These are phyloP conservation scores for Penaeus indicus DNA, from an alignment of 1,140 invertebrate species.

Conservation along the genomic window DNA sequence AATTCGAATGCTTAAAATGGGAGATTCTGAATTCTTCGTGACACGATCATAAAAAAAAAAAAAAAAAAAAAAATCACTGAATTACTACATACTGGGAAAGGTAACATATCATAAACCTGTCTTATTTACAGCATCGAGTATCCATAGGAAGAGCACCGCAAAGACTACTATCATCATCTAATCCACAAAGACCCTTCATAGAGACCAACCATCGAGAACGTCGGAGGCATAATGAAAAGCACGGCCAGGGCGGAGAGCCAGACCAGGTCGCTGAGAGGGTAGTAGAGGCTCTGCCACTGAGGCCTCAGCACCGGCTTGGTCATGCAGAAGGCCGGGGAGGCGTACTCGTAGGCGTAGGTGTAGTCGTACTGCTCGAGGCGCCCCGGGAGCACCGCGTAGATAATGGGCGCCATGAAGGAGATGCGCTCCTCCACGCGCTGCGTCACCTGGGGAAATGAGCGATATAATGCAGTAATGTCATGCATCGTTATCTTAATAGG, in stretches of 20 bases:
- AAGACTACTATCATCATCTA: too few species aligned
- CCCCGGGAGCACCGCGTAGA: background rate
- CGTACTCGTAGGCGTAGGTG: background rate
- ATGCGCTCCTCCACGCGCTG: constrained; percentile 9
- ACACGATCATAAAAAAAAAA: too few species aligned
- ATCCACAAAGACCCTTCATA: too few species aligned
- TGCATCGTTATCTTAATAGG: background rate
- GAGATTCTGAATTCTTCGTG: too few species aligned
- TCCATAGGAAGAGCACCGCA: too few species aligned
- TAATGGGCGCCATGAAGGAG: background rate
- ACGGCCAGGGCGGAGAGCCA: background rate
- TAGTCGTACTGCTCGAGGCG: background rate
- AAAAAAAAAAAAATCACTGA: too few species aligned
- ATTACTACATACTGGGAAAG: too few species aligned
- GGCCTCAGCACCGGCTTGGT: background rate
- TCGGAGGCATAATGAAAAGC: too few species aligned
- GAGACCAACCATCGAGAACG: too few species aligned
- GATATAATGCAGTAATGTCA: background rate
- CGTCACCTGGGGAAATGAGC: background rate
- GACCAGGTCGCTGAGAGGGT: background rate
- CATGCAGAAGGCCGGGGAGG: constrained; percentile 3
- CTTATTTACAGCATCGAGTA: too few species aligned
- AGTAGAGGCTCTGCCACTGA: constrained; percentile 13
- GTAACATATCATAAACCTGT: too few species aligned
- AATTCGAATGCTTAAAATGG: too few species aligned